A percentile compares a stretch with the other conserved stretches of the same genome.
Conservation (phyloP, 2,888 invertebrate genomes). For the Calliscelio sp. region DNA sequence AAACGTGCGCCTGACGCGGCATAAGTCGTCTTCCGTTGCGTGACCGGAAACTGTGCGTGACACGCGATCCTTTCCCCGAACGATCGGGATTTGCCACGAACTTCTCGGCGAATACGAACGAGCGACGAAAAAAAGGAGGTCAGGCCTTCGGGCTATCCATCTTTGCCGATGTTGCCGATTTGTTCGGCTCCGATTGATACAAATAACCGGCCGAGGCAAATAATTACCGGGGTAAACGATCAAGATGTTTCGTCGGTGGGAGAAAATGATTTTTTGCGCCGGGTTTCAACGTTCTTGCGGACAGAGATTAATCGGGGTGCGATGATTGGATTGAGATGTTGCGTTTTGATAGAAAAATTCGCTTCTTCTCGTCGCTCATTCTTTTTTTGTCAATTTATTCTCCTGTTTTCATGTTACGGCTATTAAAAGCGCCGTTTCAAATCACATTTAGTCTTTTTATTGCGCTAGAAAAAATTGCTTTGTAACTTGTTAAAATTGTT, state of each 20-base stretch:
- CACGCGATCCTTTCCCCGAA: constrained; percentile 69
- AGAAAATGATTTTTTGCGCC: constrained; percentile 50
- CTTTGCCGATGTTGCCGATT: constrained; percentile 64
- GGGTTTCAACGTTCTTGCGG: constrained; percentile 17
- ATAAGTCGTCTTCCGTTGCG: constrained; percentile 63
- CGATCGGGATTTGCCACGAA: constrained; percentile 55
- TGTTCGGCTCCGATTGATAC: constrained; percentile 69
- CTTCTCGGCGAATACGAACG: constrained; percentile 45
- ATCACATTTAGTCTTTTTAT: not conserved
- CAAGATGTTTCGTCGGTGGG: constrained; percentile 52
- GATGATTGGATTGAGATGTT: constrained; percentile 58
- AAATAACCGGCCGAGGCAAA: constrained; percentile 62
- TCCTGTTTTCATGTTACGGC: not conserved
- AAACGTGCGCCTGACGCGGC: constrained; percentile 39
- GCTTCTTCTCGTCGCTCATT: constrained; percentile 4
- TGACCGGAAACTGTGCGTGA: constrained; percentile 71
- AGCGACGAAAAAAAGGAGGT: constrained; percentile 51
- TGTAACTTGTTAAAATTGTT: too few relatives aligned
- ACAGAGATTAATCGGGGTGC: constrained; percentile 40
- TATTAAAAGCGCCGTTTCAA: constrained; percentile 11
- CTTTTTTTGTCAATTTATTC: not conserved
- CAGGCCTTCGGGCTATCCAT: constrained; percentile 51
- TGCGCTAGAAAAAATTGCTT: too few relatives aligned
- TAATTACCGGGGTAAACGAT: constrained; percentile 60
- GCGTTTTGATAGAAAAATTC: constrained; percentile 53